Base-by-base conservation (phyloP, 2,888 invertebrate species). In the Parthenolecanium corni region DNA sequence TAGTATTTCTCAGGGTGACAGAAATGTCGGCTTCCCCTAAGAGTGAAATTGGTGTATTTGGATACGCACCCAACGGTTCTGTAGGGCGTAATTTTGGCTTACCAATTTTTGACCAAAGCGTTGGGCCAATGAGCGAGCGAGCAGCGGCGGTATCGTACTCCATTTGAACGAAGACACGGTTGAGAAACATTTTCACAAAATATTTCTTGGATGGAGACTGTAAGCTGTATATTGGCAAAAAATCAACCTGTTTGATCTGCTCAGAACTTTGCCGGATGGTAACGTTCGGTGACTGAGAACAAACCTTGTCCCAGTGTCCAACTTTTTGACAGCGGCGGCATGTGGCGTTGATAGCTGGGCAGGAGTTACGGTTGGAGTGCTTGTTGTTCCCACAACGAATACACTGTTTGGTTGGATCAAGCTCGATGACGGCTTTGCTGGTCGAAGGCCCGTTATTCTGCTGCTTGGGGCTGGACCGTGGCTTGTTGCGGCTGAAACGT, bases 71-170 rank as follows among this genome's bases (percentile, higher is more conserved):
- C 6, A 56, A 14, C 11, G 21, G 14, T 14, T 9, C 6, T 14
- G 24, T 9, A n/a, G 56, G 16, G 2, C 14, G 24, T 44, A 56
- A 6, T 14, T 42, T n/a, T 5, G 44, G 56, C 11, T 42, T 42
- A 12, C 56, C 56, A 3, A 56, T 2, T 12, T 21, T 1, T 6
- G 40, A 3, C 56, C 56, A 56, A 2, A 16, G 4, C 2, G 12
- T 5, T 2, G 23, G 9, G 1, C 24, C 6, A 24, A 58, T 58
- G 5, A 58, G 2, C 9, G 58, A 20, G 1, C 25, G 47, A 49
- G 31, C 38, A 9, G 58, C 58, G 4, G 58, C 58, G 18, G 49
- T 58, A 21, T 58, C 49, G 21, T 58, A 58, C 18, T 58, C 58
- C 47, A 58, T 49, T 20, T 31, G 2, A 11, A 58, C 1, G 2